Evolutionary conservation across 2,797 vertebrate genomes (phyloP), one percentile per base, ranked within the genome.

Genomic region (Threskiornis aethiopicus): DNA sequence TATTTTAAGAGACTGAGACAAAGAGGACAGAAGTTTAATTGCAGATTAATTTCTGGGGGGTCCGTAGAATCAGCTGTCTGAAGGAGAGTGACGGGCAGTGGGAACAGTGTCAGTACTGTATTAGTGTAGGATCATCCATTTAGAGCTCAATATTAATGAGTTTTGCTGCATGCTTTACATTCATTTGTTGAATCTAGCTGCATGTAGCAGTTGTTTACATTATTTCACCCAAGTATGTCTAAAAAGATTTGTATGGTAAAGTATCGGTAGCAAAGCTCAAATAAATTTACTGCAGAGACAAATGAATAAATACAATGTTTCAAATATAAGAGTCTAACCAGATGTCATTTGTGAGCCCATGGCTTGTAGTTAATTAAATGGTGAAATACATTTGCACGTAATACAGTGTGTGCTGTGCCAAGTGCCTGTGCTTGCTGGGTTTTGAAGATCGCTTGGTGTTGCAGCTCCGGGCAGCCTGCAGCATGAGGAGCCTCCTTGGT

Each of bases 361-460:
- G 20, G 65, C 9, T 11, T 71, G 21, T 31, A 37, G n/a, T n/a
- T 77, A 35, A 62, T 33, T 84, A 62, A 90, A 55, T 62, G n/a
- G 9, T 37, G 69, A 73, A 71, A 59, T 35, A 26, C 7, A 31
- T 55, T 55, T 89, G 28, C 15, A 8, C 8, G 3, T 57, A 29
- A n/a, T 41, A 28, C 46, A 46, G 12, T 0, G 0, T 42, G 33
- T 42, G 20, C 59, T 73, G 52, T 6, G 5, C 13, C 55, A 49
- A 29, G 69, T 13, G 19, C 0, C 0, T 31, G 25, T 37, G 15
- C 69, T 39, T 24, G 12, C 33, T 94, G 58, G 16, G 64, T 78
- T 84, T 47, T 39, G 65, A 47, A 81, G n/a, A 18, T 44, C 46
- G 15, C 20, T 41, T 54, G 33, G 5, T 73, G 7, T 11, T 62